Evolutionary conservation across 2,888 invertebrate species (phyloP), one percentile per base, ranked within the genome.

Genomic region (Eilema caniola): DNA sequence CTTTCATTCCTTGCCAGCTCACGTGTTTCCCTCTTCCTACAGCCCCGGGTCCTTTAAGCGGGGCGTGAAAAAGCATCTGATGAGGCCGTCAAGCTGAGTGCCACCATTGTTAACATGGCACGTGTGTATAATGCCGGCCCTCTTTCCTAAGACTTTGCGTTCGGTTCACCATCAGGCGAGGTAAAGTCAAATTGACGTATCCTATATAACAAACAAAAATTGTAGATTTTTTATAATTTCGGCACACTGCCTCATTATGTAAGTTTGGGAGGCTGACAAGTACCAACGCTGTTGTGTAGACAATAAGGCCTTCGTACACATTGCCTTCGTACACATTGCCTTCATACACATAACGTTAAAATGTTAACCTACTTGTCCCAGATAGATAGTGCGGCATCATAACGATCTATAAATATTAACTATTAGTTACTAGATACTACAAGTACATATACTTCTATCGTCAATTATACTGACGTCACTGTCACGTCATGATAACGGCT

Each of bases 391-490:
- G 70, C 24, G 33, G 23, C 56, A 33, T 62, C 61, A 57, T 67
- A 70, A 66, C 70, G 68, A 66, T 28, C 70, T 66, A 56, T 53
- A 69, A 62, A 61, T 70, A 66, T 76, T 61, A 53, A 69, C 47
- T 12, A 57, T 61, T 53, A 53, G 53, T 20, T 69, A 57, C 25
- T 41, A 20, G 41, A 23, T 61, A n/a, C n/a, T n/a, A n/a, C n/a
- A n/a, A n/a, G n/a, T n/a, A 59, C n/a, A 20, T 20, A 4, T 16
- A 63, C 12, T 31, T 62, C 47, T 65, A 73, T 41, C 72, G 70
- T 73, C 72, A 77, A 74, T 74, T 70, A 67, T 70, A 74, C 16
- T 70, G 62, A 74, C 79, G 79, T 74, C 74, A 79, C 1, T n/a
- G 25, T 11, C 53, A n/a, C n/a, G 24, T 53, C 41, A 28, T 10